phyloP scores from a whole-genome alignment of 2,797 vertebrate species.

The Leptatherina wallacei region DNA sequence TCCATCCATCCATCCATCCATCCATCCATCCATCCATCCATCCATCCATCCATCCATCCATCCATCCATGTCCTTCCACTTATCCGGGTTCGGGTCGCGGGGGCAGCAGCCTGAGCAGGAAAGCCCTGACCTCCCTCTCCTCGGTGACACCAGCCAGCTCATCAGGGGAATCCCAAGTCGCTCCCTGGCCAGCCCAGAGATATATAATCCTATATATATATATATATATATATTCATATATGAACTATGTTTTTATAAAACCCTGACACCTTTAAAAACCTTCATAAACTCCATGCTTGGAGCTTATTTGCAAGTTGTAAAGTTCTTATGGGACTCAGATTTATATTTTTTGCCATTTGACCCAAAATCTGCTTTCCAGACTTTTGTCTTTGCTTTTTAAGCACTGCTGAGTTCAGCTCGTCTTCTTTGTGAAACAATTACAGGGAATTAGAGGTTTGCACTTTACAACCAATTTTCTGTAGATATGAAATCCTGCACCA shows the following conservation, averaged over 20 bases:
- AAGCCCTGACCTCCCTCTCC: no score
- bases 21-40: no score
- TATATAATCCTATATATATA: no score
- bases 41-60: no score
- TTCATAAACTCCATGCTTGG: neutral
- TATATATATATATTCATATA: neutral
- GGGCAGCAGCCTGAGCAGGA: no score
- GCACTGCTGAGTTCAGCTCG: constrained; percentile 28
- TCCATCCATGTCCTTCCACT: no score
- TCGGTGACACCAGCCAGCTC: no score
- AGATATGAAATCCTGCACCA: constrained; percentile 35
- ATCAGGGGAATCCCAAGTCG: no score
- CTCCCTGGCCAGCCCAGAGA: no score
- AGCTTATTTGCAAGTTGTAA: neutral
- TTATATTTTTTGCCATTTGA: constrained; percentile 8
- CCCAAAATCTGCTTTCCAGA: constrained; percentile 43
- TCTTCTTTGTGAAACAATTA: constrained; percentile 27
- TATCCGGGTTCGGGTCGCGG: no score
- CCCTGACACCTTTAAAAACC: neutral
- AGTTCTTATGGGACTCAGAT: neutral
- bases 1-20: no score
- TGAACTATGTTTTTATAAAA: neutral
- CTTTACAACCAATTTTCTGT: constrained; percentile 46
- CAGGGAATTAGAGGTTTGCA: constrained; percentile 39
- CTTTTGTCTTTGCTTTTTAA: constrained; percentile 30